Conservation (phyloP, 2,113 vertebrate species). For the Capreolus pygargus region DNA sequence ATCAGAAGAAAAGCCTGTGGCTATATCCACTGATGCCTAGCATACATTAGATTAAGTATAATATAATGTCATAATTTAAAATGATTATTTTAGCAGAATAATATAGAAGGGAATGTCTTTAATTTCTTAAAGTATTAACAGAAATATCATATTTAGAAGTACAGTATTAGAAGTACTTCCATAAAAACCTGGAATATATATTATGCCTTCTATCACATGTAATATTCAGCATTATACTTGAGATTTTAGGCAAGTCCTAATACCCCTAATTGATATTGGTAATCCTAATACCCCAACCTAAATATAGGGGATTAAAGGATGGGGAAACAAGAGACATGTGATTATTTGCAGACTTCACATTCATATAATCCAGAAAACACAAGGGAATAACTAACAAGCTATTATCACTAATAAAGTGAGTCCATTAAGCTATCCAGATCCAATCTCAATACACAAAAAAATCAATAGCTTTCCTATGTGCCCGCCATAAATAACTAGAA, state of each 20-base stretch:
- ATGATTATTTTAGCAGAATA: background rate
- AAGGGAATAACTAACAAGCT: background rate
- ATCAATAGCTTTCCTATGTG: background rate
- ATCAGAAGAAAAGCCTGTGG: background rate
- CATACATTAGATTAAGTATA: background rate
- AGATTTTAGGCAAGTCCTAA: background rate
- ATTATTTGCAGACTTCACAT: background rate
- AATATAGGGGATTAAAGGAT: background rate
- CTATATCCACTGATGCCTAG: background rate
- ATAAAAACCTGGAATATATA: background rate
- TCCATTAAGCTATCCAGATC: background rate
- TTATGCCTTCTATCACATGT: rapidly evolving
- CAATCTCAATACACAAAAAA: background rate
- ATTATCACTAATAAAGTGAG: background rate
- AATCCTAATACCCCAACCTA: background rate
- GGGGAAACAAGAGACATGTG: background rate
- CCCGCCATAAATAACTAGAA: background rate
- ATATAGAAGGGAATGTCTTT: background rate
- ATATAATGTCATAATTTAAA: background rate
- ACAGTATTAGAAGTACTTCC: background rate
- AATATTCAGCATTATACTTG: background rate
- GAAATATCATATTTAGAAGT: background rate
- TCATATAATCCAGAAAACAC: background rate
- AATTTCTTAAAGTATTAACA: background rate
- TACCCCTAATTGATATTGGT: background rate